Conservation (phyloP, 2,888 invertebrate species). For the Caradrina clavipalpis region DNA sequence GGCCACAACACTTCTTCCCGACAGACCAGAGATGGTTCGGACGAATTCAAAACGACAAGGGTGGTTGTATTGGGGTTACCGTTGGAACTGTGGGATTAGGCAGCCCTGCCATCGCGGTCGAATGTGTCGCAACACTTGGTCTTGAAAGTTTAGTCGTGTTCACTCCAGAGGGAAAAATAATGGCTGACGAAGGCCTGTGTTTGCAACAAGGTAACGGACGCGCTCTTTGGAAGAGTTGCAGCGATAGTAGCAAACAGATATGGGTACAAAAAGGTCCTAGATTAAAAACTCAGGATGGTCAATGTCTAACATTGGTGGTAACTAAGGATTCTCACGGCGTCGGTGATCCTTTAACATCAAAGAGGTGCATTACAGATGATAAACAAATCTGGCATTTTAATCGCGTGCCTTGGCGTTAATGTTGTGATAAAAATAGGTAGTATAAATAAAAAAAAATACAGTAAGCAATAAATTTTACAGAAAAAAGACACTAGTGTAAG, state of each 20-base stretch:
- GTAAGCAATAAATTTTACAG: slow-evolving; percentile 30
- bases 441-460: slow-evolving; percentile 52
- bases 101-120: slow-evolving; percentile 92
- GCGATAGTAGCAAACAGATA: slow-evolving; percentile 92
- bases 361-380: slow-evolving; percentile 89
- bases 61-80: slow-evolving; percentile 81
- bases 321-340: slow-evolving; percentile 73
- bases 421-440: slow-evolving; percentile 60
- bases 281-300: slow-evolving; percentile 77
- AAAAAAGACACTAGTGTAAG: background rate
- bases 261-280: slow-evolving; percentile 92
- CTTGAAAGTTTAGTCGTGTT: slow-evolving; percentile 94
- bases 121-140: slow-evolving; percentile 91
- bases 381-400: slow-evolving; percentile 94
- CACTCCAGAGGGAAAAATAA: slow-evolving; percentile 93
- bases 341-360: slow-evolving; percentile 89
- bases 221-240: slow-evolving; percentile 94
- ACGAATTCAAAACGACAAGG: slow-evolving; percentile 92
- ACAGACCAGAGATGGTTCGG: slow-evolving; percentile 97
- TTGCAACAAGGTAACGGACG: slow-evolving; percentile 93
- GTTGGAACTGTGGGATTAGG: slow-evolving; percentile 92
- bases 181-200: slow-evolving; percentile 97
- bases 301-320: slow-evolving; percentile 79
- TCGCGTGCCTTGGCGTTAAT: slow-evolving; percentile 92
- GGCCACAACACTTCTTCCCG: slow-evolving; percentile 99